Conservation (phyloP, 2,888 invertebrate genomes). For the Cryptocheilus praepositus region DNA sequence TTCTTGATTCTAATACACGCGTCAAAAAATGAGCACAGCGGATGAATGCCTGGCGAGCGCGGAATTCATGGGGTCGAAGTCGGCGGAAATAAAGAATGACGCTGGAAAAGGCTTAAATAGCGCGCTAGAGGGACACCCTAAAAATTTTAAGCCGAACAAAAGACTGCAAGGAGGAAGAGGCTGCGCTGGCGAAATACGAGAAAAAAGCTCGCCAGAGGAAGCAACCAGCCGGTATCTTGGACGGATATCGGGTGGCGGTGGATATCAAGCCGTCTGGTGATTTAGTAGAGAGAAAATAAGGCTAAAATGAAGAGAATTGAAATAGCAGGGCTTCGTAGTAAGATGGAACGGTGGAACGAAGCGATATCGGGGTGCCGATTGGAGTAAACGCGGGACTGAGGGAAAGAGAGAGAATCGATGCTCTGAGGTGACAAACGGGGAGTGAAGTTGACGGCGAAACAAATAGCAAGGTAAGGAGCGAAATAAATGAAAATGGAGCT, state of each 20-base stretch:
- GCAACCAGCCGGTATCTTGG: conserved; percentile 50
- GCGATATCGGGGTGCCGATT: conserved; percentile 28
- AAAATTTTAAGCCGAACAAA: not conserved
- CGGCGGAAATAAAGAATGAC: too few relatives aligned
- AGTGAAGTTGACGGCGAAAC: too few relatives aligned
- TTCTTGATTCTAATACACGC: too few relatives aligned
- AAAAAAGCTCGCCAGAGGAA: conserved; percentile 13
- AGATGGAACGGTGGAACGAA: conserved; percentile 16
- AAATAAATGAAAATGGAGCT: conserved; percentile 6
- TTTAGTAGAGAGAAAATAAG: conserved; percentile 41
- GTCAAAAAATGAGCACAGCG: too few relatives aligned
- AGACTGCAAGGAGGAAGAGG: not conserved
- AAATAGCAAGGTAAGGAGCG: not conserved
- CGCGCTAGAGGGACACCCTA: too few relatives aligned
- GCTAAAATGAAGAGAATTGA: conserved; percentile 26
- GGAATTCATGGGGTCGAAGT: too few relatives aligned
- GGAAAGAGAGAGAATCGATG: conserved; percentile 16
- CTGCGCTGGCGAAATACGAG: conserved; percentile 1
- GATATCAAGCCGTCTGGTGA: conserved; percentile 55
- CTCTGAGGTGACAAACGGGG: too few relatives aligned
- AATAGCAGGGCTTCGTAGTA: conserved; percentile 11
- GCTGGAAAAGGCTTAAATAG: too few relatives aligned
- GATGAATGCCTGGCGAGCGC: too few relatives aligned
- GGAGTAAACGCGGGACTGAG: conserved; percentile 28
- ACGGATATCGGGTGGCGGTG: conserved; percentile 51